Percentiles rank a stretch among this genome's conserved stretches.
phyloP scores from a whole-genome alignment of 2,113 vertebrate species.

The Chaetops frenatus region DNA sequence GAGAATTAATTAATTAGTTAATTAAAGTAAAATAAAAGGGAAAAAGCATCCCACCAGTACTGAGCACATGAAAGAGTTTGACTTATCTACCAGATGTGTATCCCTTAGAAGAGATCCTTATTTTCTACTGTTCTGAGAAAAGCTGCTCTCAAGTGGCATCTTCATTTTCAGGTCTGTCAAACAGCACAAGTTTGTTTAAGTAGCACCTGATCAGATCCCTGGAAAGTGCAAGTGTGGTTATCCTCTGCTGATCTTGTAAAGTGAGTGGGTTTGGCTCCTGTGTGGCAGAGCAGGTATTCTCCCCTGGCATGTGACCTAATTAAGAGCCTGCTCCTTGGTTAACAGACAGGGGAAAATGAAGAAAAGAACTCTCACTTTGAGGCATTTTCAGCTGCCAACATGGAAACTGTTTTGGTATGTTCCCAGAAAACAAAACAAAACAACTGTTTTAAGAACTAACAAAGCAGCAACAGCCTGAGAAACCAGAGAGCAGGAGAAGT shows the following conservation, averaged over 20 bases:
- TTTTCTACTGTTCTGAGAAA: not conserved
- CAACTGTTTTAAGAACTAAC: not conserved
- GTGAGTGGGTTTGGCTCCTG: not conserved
- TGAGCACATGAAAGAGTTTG: not conserved
- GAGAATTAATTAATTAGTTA: not conserved
- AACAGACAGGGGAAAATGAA: not conserved
- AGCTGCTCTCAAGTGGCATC: not conserved
- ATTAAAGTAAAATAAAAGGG: not conserved
- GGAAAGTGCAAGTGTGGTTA: not conserved
- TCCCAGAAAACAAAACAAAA: not conserved
- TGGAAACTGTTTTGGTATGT: not conserved
- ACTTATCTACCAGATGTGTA: not conserved
- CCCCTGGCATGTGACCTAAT: not conserved
- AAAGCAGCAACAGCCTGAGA: not conserved
- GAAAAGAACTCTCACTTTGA: not conserved
- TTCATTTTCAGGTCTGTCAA: not conserved
- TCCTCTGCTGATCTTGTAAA: not conserved
- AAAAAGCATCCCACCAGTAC: not conserved
- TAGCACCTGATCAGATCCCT: not conserved
- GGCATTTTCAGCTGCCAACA: not conserved
- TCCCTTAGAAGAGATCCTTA: not conserved
- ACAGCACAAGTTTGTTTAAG: not conserved
- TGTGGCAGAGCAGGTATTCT: not conserved
- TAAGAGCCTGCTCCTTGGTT: not conserved
- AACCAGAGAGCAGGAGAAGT: not conserved